Base-by-base conservation (phyloP, 2,888 invertebrate genomes). In the Yponomeuta malinellus region DNA sequence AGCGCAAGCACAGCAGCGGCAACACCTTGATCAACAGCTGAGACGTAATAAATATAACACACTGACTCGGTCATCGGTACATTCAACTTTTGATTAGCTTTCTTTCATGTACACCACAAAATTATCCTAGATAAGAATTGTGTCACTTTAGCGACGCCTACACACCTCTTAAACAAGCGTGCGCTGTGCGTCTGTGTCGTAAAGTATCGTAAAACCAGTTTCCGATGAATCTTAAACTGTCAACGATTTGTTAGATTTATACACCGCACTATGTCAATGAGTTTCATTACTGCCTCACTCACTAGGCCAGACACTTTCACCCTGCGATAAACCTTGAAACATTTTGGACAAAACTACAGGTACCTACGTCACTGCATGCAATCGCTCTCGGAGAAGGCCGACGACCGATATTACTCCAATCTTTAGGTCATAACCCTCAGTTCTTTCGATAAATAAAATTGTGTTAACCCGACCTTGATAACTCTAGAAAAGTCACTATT, bases 51-150 rank as follows among this genome's bases (percentile, higher is more conserved):
- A 59, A 59, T 59, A 89, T 90, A 90, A 90, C 91, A 91, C 88
- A 91, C 90, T 92, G 91, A 91, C 92, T 92, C 91, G 92, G 92
- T 92, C 91, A 91, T 90, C 88, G 90, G 90, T 91, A 90, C 92
- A 87, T 92, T 92, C 92, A 92, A 92, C 92, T 90, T 90, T 89
- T 90, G 90, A 91, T 90, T 90, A 87, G 88, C 87, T 89, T 89
- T 89, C 89, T 91, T 90, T 67, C 63, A 29, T 31, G 87, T 90
- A 89, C 88, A 88, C 82, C 84, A 86, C 76, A 31, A 33, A 63
- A 69, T 9, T 52, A 69, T 48, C 48, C 68, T 29, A 52, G 52
- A 48, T 67, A 67, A 67, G 67, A 67, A 10, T 59, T 15, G 15
- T 15, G 52, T 15, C 15, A 15, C 5, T 59, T 15, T 59, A 3